phyloP scores from a whole-genome alignment of 2,888 invertebrate species.

The Stenoptilia bipunctidactyla region DNA sequence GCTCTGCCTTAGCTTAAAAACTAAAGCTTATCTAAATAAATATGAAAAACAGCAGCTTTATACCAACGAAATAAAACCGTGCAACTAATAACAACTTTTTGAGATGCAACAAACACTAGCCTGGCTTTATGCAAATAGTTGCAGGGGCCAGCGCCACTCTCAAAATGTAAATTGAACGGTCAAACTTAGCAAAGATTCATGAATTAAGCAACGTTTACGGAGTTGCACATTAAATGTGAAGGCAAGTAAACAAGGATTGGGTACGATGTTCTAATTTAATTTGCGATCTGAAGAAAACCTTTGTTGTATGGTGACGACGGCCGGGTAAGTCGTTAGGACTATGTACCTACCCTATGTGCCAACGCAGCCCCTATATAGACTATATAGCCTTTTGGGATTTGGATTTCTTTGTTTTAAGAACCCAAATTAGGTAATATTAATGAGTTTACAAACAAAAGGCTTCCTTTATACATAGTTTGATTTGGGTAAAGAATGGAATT shows the following conservation, averaged over 20 bases:
- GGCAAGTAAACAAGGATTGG: constrained; percentile 40
- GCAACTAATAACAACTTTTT: constrained; percentile 16
- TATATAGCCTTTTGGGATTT: not conserved
- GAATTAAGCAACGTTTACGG: constrained; percentile 57
- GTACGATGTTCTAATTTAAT: constrained; percentile 50
- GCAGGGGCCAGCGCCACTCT: constrained; percentile 39
- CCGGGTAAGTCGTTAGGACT: not conserved
- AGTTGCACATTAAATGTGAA: constrained; percentile 47
- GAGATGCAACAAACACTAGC: constrained; percentile 36
- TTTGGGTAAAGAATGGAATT: constrained; percentile 22
- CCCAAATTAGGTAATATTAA: constrained; percentile 45
- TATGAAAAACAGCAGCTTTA: too few species aligned
- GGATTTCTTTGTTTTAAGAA: constrained; percentile 35
- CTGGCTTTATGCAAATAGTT: constrained; percentile 43
- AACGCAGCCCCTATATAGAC: not conserved
- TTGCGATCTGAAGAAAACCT: constrained; percentile 46
- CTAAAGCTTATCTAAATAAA: too few species aligned
- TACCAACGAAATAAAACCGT: too few species aligned
- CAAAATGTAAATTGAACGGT: constrained; percentile 62
- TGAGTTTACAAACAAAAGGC: constrained; percentile 33
- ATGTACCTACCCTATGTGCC: not conserved
- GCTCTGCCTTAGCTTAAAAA: too few species aligned
- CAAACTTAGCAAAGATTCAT: constrained; percentile 54
- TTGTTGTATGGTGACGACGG: constrained; percentile 40
- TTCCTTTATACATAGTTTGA: constrained; percentile 25